Percentiles rank a stretch among this genome's conserved stretches.
These are phyloP conservation scores for Muscicapa striata DNA, from an alignment of 2,797 vertebrate species.

Conservation along the genomic window DNA sequence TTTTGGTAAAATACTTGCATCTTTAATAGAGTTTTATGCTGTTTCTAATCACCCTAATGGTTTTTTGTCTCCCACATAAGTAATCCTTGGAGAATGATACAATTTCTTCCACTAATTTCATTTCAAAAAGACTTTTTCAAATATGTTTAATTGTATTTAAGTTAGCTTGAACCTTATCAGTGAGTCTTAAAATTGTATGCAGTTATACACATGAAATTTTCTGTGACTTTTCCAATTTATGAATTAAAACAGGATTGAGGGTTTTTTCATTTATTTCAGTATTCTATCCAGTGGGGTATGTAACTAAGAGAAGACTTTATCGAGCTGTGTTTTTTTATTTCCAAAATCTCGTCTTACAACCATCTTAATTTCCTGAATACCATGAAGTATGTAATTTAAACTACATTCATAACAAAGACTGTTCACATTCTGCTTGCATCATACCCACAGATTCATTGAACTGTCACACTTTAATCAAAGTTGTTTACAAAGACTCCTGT, in stretches of 20 bases:
- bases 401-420: background rate
- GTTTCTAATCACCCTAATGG: background rate
- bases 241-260: background rate
- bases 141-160: background rate
- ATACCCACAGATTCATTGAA: background rate
- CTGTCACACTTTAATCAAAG: constrained; percentile 1
- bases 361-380: constrained; percentile 28
- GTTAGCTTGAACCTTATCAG: background rate
- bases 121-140: background rate
- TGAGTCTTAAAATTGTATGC: background rate
- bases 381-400: background rate
- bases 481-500: background rate
- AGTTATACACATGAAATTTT: background rate
- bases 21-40: background rate
- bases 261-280: background rate
- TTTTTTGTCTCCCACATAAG: background rate
- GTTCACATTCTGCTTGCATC: background rate
- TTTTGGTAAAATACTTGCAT: background rate
- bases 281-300: background rate
- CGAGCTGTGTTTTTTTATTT: background rate
- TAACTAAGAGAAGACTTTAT: background rate
- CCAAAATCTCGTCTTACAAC: background rate
- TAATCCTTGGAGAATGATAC: background rate
- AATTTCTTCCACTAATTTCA: background rate
- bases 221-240: background rate